Evolutionary conservation across 2,888 invertebrate species (phyloP), one percentile per base, ranked within the genome.

Genomic region (Sesamia inferens): DNA sequence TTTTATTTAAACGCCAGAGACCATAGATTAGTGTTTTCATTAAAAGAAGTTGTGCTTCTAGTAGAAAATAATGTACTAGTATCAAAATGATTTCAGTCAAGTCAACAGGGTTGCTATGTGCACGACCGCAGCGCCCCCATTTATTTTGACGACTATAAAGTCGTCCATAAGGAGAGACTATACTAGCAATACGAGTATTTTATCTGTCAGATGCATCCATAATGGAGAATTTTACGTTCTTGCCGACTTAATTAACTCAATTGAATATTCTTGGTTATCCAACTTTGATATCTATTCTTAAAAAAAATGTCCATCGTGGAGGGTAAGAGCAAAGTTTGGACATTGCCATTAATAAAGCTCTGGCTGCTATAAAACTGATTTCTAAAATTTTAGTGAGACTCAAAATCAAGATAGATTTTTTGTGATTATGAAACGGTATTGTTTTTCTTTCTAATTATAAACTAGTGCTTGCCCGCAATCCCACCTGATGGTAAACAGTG

Each of bases 181-280:
- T 31, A 31, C 6, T 4, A 14, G 14, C 14, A n/a, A n/a, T n/a
- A n/a, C n/a, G n/a, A 44, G 65, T 61, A 63, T 76, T 68, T 44
- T 66, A 44, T 54, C 59, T 64, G 64, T 31, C 47, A 65, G 47
- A 10, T 48, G 62, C 24, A 65, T 76, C 54, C 39, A 39, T 59
- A 13, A 0, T 59, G 47, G 24, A 22, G 64, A 63, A 22, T 76
- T 62, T 76, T 69, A 5, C 2, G 47, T 16, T 51, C 16, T 64
- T 47, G 22, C 42, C 1, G n/a, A 58, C 13, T 14, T 31, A 10
- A n/a, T 47, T 39, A 75, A 76, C 14, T 10, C 19, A 54, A 54
- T 68, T 7, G 39, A 74, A n/a, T 1, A 14, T 51, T 51, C 10
- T n/a, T 51, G 16, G 31, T 6, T 51, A 6, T 65, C 11, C n/a